Percentiles rank a stretch among this genome's conserved stretches.
These are phyloP conservation scores for Buteo buteo DNA, from an alignment of 2,113 vertebrate genomes.

Conservation along the genomic window DNA sequence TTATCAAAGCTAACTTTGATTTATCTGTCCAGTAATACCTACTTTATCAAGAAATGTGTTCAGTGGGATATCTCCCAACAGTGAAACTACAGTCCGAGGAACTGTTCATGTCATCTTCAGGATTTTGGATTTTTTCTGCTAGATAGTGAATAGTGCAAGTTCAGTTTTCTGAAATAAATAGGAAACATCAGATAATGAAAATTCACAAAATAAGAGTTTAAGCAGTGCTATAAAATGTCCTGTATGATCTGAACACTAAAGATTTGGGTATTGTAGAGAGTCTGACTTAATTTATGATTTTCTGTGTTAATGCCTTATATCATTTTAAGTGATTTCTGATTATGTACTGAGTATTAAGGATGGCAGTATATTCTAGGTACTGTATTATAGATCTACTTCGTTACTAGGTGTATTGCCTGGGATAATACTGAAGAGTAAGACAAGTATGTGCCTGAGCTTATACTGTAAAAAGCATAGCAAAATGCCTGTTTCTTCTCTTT, in stretches of 20 bases:
- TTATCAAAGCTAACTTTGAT: slow-evolving; percentile 35
- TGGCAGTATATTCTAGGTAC: not conserved
- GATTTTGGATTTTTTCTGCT: slow-evolving; percentile 59
- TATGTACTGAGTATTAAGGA: too few relatives aligned
- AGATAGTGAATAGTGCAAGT: slow-evolving; percentile 34
- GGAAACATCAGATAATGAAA: not conserved
- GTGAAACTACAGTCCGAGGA: slow-evolving; percentile 68
- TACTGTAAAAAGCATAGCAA: too few relatives aligned
- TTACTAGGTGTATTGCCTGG: not conserved
- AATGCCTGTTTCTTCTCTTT: not conserved
- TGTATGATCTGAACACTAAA: not conserved
- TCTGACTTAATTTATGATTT: not conserved
- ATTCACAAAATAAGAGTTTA: not conserved
- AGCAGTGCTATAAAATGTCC: too few relatives aligned
- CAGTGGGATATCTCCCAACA: not conserved
- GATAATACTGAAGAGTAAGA: not conserved
- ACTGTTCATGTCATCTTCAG: slow-evolving; percentile 65
- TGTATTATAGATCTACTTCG: too few relatives aligned
- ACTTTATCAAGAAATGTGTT: slow-evolving; percentile 41
- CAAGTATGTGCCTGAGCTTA: not conserved
- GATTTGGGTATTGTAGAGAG: not conserved
- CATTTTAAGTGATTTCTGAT: not conserved
- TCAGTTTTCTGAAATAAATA: not conserved
- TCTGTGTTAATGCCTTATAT: too few relatives aligned
- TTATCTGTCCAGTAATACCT: slow-evolving; percentile 70